phyloP scores from a whole-genome alignment of 2,797 vertebrate genomes.

The Bradypus variegatus region DNA sequence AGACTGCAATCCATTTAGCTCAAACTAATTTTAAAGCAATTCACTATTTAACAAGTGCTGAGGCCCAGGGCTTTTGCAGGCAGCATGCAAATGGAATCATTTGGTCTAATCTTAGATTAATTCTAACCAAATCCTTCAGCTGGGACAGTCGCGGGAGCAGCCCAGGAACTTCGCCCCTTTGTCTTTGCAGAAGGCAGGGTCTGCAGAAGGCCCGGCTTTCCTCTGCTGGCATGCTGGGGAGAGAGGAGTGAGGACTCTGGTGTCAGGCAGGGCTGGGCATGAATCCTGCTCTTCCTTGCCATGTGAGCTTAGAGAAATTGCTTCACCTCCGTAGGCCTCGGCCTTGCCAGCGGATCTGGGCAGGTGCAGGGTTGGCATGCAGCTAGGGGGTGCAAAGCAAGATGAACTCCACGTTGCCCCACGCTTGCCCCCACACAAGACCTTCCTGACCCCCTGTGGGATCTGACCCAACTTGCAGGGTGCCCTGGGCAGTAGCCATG shows the following conservation, averaged over 20 bases:
- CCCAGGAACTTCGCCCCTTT: neutral
- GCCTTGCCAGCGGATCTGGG: too few species aligned
- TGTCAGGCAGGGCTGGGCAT: neutral
- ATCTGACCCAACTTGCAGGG: neutral
- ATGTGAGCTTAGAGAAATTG: neutral
- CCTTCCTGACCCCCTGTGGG: too few species aligned
- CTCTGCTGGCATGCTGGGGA: fast-evolving
- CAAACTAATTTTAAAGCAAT: constrained; percentile 65
- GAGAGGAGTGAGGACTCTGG: neutral
- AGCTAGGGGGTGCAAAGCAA: neutral
- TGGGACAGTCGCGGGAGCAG: constrained; percentile 11
- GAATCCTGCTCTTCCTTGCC: neutral
- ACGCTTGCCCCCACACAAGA: fast-evolving
- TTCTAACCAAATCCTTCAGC: constrained; percentile 51
- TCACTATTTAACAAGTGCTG: constrained; percentile 64
- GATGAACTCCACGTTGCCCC: fast-evolving
- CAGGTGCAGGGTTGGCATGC: neutral
- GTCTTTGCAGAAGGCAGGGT: neutral
- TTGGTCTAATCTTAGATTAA: constrained; percentile 63
- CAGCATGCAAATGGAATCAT: constrained; percentile 52
- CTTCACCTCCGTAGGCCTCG: too few species aligned
- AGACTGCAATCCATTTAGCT: constrained; percentile 62
- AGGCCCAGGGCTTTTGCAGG: constrained; percentile 33
- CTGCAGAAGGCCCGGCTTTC: neutral
- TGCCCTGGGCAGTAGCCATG: neutral